Evolutionary conservation across 2,888 invertebrate genomes (phyloP), one percentile per base, ranked within the genome.

Genomic region (Agonopterix subpropinquella): DNA sequence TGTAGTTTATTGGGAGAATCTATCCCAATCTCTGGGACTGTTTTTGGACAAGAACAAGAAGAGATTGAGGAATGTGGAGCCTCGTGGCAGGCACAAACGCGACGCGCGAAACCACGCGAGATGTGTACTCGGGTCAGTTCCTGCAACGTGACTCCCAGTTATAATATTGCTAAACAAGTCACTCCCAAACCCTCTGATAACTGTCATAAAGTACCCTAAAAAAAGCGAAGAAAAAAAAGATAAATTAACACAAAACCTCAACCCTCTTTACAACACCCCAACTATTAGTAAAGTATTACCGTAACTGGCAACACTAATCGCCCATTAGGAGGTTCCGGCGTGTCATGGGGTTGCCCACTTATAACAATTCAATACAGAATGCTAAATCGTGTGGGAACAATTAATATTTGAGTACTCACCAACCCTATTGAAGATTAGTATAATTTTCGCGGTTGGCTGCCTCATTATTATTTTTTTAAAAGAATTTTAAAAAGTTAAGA

Each of bases 241-340:
- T 11, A 46, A 46, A 41, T 46, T 13, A 46, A 28, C 44, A 36
- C 11, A 36, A 45, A 36, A 36, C 9, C 5, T 9, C 39, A 53
- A 59, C 60, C 77, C 68, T 69, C 62, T 57, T 59, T 60, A 58
- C 59, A 58, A 56, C 80, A 74, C 85, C 82, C 83, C 73, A 70
- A 63, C 81, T 79, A 84, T 83, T 84, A 83, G 73, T 64, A 61
- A 57, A 66, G 82, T 73, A 81, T 86, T 85, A 85, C 80, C 78
- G 72, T 76, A 80, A 81, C 80, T 83, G 80, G 84, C 76, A 84
- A 84, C 82, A 81, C 84, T 86, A 85, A 87, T 87, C 86, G 85
- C 79, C 80, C 83, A 80, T 86, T 86, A 86, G 70, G 69, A 67
- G 69, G 80, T 84, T 80, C 83, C 81, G 84, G 58, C 56, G 59